phyloP scores from a whole-genome alignment of 1,140 invertebrate species.

The Lanistes nyassanus region DNA sequence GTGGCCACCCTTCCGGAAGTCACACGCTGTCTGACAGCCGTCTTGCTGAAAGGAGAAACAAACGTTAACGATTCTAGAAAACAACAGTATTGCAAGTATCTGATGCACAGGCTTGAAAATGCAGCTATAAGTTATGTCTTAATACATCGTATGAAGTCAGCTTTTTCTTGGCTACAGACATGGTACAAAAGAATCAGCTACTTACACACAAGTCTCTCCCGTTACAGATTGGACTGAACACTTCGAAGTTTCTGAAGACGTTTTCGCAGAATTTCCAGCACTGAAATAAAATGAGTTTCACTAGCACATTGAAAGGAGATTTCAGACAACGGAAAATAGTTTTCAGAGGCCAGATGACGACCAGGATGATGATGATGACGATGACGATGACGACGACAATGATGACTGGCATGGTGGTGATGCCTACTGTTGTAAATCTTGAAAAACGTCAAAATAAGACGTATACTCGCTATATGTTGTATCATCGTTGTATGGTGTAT shows the following conservation, averaged over 20 bases:
- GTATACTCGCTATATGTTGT: too few relatives aligned
- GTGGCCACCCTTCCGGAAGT: neutral
- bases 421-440: too few relatives aligned
- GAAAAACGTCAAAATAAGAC: too few relatives aligned
- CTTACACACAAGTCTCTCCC: neutral
- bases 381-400: too few relatives aligned
- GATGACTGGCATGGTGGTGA: too few relatives aligned
- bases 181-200: neutral
- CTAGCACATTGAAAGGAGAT: too few relatives aligned
- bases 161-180: too few relatives aligned
- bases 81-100: neutral
- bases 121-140: neutral
- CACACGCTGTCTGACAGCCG: neutral
- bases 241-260: neutral
- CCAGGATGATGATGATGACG: too few relatives aligned
- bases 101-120: neutral
- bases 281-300: neutral
- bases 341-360: too few relatives aligned
- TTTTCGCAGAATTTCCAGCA: slow-evolving; percentile 8
- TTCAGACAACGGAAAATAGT: too few relatives aligned
- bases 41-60: neutral
- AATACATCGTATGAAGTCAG: too few relatives aligned
- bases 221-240: neutral
- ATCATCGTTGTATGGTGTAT: too few relatives aligned
- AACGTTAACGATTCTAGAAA: neutral